Evolutionary conservation across 2,888 invertebrate genomes (phyloP), one percentile per base, ranked within the genome.

Genomic region (Abscondita cerata): DNA sequence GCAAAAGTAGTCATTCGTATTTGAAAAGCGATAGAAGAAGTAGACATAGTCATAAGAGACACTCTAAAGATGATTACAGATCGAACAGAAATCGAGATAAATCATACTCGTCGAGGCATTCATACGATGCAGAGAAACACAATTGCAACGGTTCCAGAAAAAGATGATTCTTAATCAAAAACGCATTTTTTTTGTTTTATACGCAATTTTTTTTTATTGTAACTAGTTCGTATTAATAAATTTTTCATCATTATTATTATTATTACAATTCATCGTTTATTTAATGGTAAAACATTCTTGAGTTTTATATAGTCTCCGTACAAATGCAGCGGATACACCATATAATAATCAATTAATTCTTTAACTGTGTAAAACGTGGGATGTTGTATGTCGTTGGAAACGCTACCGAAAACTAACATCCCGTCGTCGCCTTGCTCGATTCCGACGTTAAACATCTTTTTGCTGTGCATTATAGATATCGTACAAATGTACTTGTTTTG

Each of bases 271-370:
- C 48, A 62, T 13, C 47, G 52, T 44, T 18, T 51, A 38, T 59
- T 41, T 19, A n/a, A n/a, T 13, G 64, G 64, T 38, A 64, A 53
- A 48, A 64, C 12, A 38, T 57, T 48, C 53, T 54, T 60, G 12
- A 64, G 57, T 15, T 46, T 2, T 5, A 63, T 46, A 11, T 31
- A 12, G 47, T 64, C 47, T 5, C 53, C 60, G 15, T 38, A 38
- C 4, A 60, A 8, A 15, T 34, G 40, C 6, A 68, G 18, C 8
- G 62, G 60, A 33, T 54, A 12, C 6, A 8, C 41, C 8, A 18
- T 44, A 56, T 59, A 68, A 50, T 60, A 64, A 46, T 54, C 48
- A 13, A 68, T 44, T 52, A 68, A 56, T 13, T 68, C 68, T 8
- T 38, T n/a, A 25, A 66, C 36, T 18, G 40, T 52, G 31, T 59